Evolutionary conservation across 1,140 invertebrate species (phyloP), one percentile per base, ranked within the genome.

Genomic region (Scylla paramamosain): DNA sequence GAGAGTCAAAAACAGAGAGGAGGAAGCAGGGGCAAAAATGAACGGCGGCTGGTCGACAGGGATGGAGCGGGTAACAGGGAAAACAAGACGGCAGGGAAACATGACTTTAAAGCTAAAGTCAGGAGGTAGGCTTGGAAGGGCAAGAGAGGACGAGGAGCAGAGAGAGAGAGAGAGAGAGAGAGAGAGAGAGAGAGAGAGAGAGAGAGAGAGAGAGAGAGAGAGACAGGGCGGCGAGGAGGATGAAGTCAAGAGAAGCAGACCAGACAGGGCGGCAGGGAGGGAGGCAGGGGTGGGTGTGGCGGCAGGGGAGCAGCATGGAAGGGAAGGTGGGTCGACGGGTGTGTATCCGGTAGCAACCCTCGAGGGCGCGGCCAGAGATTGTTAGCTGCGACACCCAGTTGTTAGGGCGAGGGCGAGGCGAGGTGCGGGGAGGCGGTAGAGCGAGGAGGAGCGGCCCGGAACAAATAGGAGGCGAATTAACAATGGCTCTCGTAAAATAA

Each of bases 261-360:
- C 4, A 14, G 83, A n/a, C 25, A 45, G 32, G 45, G 89, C 0
- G 88, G 67, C 12, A 14, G 4, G 48, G 52, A 45, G 88, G 32
- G 0, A 83, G 67, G 88, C 32, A 86, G 45, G 14, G 83, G 86
- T 28, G 29, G 28, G 83, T 10, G 45, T 45, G 93, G 45, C 29
- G 86, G 84, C 28, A 39, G 52, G 28, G n/a, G 16, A 48, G 25
- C n/a, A 59, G 46, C 7, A 16, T 83, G 86, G 25, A 46, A 31
- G 93, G 46, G 91, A 46, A 46, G 39, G 92, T 16, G 92, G 93
- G 87, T 29, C 86, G 86, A 45, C 20, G 67, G n/a, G 31, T 77
- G 89, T 92, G 94, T 86, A 92, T 92, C 94, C 45, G 59, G 94
- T 90, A 31, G 94, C 83, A 92, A 93, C 39, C 92, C 92, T 86